A percentile compares a stretch with the other conserved stretches of the same genome.
phyloP scores from a whole-genome alignment of 2,113 vertebrate species.

The Lepus europaeus region DNA sequence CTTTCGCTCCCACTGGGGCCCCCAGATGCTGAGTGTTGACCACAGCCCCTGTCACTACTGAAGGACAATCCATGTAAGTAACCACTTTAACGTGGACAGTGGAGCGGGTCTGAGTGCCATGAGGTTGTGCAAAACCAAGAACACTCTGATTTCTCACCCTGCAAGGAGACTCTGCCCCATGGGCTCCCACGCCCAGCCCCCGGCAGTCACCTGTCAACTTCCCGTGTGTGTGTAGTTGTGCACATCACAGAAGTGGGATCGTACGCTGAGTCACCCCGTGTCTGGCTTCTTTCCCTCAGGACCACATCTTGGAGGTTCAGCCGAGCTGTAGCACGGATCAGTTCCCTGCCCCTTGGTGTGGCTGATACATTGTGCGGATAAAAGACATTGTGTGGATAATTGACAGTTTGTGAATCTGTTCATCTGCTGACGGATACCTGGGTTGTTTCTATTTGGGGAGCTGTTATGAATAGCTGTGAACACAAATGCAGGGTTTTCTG shows the following conservation, averaged over 20 bases:
- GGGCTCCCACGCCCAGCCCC: background rate
- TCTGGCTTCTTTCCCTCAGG: background rate
- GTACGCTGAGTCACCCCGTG: background rate
- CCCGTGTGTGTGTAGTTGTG: too few species aligned
- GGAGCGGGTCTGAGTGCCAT: background rate
- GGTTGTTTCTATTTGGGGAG: background rate
- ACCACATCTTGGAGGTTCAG: background rate
- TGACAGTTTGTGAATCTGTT: fast-evolving
- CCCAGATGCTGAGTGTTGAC: background rate
- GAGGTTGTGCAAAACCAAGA: background rate
- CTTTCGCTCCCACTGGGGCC: background rate
- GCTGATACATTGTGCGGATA: background rate
- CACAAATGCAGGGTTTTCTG: fast-evolving
- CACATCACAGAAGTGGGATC: background rate
- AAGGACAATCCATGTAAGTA: background rate
- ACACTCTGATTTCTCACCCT: background rate
- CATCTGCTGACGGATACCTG: fast-evolving
- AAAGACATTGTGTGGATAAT: fast-evolving
- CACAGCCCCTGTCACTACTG: background rate
- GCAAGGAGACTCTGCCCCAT: background rate
- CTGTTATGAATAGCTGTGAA: background rate
- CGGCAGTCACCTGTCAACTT: background rate
- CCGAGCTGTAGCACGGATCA: background rate
- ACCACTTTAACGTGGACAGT: background rate
- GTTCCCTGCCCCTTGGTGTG: background rate